Percentiles rank a stretch among this genome's conserved stretches.
These are phyloP conservation scores for Himalopsyche anomala DNA, from an alignment of 2,888 invertebrate genomes.

Conservation along the genomic window DNA sequence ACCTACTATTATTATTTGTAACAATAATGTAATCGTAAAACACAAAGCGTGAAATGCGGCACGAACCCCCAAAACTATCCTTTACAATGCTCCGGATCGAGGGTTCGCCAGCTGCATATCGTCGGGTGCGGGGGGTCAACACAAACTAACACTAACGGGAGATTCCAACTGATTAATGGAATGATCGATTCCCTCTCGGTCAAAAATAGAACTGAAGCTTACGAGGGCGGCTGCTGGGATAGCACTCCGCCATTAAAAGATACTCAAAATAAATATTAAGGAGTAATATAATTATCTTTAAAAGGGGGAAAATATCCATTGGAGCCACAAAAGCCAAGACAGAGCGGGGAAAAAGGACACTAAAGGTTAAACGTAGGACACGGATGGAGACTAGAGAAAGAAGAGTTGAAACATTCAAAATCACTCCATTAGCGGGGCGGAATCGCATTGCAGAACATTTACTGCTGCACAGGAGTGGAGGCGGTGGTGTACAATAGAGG, in stretches of 20 bases:
- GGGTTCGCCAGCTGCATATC: neutral
- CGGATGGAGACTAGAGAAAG: constrained; percentile 60
- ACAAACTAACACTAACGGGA: constrained; percentile 62
- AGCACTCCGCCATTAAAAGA: neutral
- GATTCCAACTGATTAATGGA: constrained; percentile 65
- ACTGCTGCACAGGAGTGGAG: constrained; percentile 83
- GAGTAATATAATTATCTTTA: constrained; percentile 27
- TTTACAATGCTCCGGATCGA: neutral
- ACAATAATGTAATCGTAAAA: constrained; percentile 55
- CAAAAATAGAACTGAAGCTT: constrained; percentile 8
- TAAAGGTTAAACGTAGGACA: constrained; percentile 22
- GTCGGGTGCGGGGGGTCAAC: constrained; percentile 44
- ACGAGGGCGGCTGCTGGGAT: neutral
- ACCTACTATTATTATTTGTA: constrained; percentile 50
- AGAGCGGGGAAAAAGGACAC: neutral
- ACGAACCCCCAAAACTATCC: constrained; percentile 20
- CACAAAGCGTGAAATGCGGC: constrained; percentile 52
- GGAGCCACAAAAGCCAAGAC: neutral
- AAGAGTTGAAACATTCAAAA: constrained; percentile 51
- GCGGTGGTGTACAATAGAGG: constrained; percentile 79
- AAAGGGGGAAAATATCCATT: neutral
- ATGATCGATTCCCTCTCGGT: constrained; percentile 59
- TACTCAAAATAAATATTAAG: constrained; percentile 41
- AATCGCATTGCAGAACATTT: constrained; percentile 69
- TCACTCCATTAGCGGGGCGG: constrained; percentile 62